Conservation (phyloP, 2,797 vertebrate genomes). For the Heteromormyrus szaboi region DNA sequence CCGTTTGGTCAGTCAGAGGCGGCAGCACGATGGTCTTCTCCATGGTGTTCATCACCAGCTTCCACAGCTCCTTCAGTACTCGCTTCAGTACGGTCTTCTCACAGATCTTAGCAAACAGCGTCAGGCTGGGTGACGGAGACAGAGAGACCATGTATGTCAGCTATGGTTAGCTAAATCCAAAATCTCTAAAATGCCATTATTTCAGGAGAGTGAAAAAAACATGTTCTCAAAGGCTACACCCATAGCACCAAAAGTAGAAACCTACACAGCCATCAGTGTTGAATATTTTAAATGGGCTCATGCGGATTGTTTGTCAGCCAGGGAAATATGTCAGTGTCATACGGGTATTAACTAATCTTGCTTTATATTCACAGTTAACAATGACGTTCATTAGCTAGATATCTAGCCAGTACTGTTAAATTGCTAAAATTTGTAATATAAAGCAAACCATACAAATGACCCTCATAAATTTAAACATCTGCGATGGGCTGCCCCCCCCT, state of each 20-base stretch:
- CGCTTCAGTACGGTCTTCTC: constrained; percentile 98
- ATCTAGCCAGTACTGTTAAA: not conserved
- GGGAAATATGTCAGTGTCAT: not conserved
- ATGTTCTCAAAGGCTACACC: not conserved
- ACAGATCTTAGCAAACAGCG: constrained; percentile 96
- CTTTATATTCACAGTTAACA: not conserved
- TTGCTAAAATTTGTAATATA: not conserved
- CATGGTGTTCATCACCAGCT: constrained; percentile 99
- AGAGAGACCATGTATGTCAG: not conserved
- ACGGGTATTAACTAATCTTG: not conserved
- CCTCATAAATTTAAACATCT: not conserved
- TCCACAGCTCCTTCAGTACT: constrained; percentile 96
- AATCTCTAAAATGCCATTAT: not conserved
- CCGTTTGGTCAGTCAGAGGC: constrained; percentile 87
- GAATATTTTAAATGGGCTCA: not conserved
- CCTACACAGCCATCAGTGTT: not conserved
- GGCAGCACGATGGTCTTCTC: constrained; percentile 94
- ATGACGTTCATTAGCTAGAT: not conserved
- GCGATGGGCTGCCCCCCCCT: no score
- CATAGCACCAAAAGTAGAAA: not conserved
- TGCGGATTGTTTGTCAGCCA: not conserved
- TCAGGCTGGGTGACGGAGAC: constrained; percentile 65
- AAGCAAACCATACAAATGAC: not conserved
- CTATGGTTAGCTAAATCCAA: not conserved
- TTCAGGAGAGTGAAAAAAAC: not conserved